phyloP scores from a whole-genome alignment of 2,113 vertebrate species.

The Cryptotis parvus region DNA sequence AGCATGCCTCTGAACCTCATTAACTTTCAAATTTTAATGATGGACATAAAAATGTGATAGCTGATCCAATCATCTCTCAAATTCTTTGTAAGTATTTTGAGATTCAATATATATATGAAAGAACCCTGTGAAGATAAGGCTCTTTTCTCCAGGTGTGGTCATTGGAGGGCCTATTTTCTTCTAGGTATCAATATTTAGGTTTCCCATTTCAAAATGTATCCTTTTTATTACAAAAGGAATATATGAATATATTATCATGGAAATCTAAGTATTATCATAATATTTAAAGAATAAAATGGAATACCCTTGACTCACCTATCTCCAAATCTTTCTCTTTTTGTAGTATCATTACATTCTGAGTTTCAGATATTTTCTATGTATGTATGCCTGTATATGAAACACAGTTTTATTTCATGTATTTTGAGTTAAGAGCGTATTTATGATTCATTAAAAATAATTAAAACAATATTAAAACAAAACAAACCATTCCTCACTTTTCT shows the following conservation, averaged over 20 bases:
- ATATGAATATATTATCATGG: conserved; percentile 45
- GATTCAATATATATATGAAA: neutral
- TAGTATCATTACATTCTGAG: neutral
- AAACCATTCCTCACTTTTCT: neutral
- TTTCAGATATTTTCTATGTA: conserved; percentile 38
- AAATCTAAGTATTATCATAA: conserved; percentile 44
- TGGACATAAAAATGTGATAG: conserved; percentile 34
- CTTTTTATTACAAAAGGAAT: conserved; percentile 31
- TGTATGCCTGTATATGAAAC: neutral
- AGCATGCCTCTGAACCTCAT: conserved; percentile 17
- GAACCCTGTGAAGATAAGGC: neutral
- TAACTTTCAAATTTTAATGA: conserved; percentile 24
- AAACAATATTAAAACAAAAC: conserved; percentile 36
- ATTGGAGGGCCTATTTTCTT: conserved; percentile 13
- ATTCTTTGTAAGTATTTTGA: neutral
- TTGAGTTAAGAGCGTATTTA: conserved; percentile 42
- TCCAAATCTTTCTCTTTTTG: conserved; percentile 18
- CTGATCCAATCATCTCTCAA: neutral
- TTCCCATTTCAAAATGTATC: conserved; percentile 45
- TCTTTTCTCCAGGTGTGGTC: conserved; percentile 3
- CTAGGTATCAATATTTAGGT: conserved; percentile 44
- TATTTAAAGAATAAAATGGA: conserved; percentile 35
- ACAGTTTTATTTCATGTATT: conserved; percentile 11
- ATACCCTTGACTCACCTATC: neutral
- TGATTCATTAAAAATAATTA: conserved; percentile 13